phyloP scores from a whole-genome alignment of 2,888 invertebrate species.

The Acleris holmiana region DNA sequence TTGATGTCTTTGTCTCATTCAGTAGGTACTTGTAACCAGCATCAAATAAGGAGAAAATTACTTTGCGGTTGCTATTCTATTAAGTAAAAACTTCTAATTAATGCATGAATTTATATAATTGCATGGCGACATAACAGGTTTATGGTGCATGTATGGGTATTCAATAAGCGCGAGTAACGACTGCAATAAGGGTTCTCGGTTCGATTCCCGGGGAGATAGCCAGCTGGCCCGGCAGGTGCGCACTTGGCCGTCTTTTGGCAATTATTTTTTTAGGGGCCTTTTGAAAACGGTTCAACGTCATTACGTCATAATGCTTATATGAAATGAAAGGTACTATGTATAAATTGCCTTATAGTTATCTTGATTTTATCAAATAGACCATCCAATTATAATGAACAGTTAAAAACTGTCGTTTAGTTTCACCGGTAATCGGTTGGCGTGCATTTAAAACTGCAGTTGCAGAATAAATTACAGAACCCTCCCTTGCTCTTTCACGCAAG shows the following conservation, averaged over 20 bases:
- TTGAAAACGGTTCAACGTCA: conserved; percentile 10
- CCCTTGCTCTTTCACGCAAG: conserved; percentile 30
- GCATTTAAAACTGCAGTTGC: conserved; percentile 20
- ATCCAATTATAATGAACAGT: not conserved
- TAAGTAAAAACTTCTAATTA: too few species aligned
- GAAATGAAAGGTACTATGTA: too few species aligned
- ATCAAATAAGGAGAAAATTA: too few species aligned
- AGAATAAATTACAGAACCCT: conserved; percentile 32
- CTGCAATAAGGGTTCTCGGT: conserved; percentile 55
- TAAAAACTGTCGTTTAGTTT: not conserved
- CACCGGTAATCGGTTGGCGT: not conserved
- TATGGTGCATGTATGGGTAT: conserved; percentile 44
- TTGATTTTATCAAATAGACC: not conserved
- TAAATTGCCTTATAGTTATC: not conserved
- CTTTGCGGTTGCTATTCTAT: too few species aligned
- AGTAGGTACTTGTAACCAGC: too few species aligned
- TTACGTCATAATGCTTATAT: not conserved
- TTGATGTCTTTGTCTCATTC: too few species aligned
- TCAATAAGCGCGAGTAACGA: conserved; percentile 47
- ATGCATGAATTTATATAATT: conserved; percentile 9
- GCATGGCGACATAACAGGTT: conserved; percentile 44
- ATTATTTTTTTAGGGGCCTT: conserved; percentile 35
- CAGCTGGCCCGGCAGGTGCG: conserved; percentile 57
- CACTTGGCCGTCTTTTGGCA: conserved; percentile 33
- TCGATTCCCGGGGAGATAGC: conserved; percentile 67